Conservation (phyloP, 2,888 invertebrate genomes). For the Clepsis dumicolana region DNA sequence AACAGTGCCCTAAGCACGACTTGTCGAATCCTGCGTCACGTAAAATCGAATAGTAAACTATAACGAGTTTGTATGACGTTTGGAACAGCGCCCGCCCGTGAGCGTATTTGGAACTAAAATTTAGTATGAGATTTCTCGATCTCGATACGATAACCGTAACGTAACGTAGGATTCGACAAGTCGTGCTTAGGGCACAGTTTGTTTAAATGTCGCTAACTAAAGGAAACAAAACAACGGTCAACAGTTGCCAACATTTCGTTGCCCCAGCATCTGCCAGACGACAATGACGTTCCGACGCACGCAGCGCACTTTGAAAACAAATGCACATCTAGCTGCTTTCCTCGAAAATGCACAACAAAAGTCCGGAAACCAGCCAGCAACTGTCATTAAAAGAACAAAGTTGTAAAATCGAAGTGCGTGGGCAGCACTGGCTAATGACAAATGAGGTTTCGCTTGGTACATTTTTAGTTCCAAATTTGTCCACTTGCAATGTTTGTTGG, state of each 20-base stretch:
- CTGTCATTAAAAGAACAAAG: constrained; percentile 29
- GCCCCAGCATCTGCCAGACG: constrained; percentile 37
- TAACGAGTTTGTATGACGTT: too few species aligned
- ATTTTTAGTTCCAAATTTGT: constrained; percentile 26
- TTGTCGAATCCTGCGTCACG: too few species aligned
- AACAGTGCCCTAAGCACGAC: too few species aligned
- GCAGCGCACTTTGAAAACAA: constrained; percentile 28
- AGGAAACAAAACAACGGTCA: constrained; percentile 1
- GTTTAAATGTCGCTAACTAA: constrained; percentile 1
- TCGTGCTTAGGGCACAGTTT: too few species aligned
- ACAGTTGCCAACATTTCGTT: constrained; percentile 15
- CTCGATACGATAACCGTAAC: too few species aligned
- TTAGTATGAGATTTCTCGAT: too few species aligned
- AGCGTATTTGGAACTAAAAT: too few species aligned
- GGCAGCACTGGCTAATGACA: constrained; percentile 28
- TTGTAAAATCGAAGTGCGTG: neutral
- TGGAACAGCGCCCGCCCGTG: too few species aligned
- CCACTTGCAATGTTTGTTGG: constrained; percentile 20
- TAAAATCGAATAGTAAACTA: too few species aligned
- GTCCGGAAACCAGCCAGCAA: constrained; percentile 70
- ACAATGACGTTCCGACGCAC: constrained; percentile 27
- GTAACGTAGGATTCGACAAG: too few species aligned
- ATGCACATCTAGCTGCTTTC: constrained; percentile 56
- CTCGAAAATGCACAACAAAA: constrained; percentile 58
- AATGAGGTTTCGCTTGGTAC: neutral